Conservation (phyloP, 1,140 invertebrate genomes). For the Colletes gigas region DNA sequence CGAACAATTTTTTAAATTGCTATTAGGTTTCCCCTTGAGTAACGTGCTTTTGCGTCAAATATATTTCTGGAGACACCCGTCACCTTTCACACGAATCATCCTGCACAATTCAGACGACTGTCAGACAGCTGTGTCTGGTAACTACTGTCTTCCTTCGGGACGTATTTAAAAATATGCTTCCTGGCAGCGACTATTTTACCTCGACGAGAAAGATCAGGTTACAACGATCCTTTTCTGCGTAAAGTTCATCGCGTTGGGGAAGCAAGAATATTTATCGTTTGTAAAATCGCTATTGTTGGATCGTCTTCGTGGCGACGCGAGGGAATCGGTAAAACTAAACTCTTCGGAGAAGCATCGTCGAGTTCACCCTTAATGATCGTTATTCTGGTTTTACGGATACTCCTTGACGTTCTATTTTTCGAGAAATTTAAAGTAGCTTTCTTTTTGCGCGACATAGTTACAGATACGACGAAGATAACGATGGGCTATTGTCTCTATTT, state of each 20-base stretch:
- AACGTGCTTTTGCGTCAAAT: too few relatives aligned
- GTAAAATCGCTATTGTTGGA: neutral
- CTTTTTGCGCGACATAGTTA: too few relatives aligned
- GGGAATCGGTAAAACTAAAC: neutral
- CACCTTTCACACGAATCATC: neutral
- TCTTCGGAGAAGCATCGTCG: neutral
- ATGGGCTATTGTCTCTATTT: too few relatives aligned
- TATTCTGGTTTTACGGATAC: constrained; percentile 9
- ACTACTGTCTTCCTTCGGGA: constrained; percentile 26
- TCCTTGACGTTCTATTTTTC: neutral
- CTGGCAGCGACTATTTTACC: neutral
- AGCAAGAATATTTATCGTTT: neutral
- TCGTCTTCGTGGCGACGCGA: neutral
- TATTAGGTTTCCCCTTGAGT: too few relatives aligned
- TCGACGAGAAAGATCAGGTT: constrained; percentile 15
- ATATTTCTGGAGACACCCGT: neutral
- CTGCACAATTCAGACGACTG: neutral
- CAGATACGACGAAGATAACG: neutral
- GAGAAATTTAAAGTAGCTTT: neutral
- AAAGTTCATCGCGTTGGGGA: neutral
- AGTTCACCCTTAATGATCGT: constrained; percentile 20
- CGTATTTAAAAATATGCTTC: constrained; percentile 40
- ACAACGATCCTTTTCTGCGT: neutral
- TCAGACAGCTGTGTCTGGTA: constrained; percentile 32
- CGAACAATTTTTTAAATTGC: too few relatives aligned